These are phyloP conservation scores for Holothuria leucospilota DNA, from an alignment of 53 echinoderm and acorn worm genomes.

Conservation along the genomic window DNA sequence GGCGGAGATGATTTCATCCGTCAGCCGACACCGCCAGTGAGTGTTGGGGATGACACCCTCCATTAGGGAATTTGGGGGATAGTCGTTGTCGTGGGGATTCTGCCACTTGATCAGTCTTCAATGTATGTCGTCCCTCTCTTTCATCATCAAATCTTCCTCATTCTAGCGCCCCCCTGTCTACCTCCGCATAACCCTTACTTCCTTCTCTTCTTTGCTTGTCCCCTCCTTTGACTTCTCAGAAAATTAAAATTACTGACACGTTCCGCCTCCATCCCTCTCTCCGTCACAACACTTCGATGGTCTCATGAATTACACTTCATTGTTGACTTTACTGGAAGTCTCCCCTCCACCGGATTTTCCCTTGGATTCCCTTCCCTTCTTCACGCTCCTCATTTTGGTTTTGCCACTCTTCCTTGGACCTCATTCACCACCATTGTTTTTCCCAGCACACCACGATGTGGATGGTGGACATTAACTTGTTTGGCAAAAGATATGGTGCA, in stretches of 20 bases:
- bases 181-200: background rate
- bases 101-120: no score
- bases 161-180: background rate
- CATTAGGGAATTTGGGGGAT: no score
- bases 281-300: background rate
- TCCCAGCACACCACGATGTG: background rate
- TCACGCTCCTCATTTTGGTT: background rate
- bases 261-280: background rate
- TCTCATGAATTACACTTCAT: background rate
- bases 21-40: background rate
- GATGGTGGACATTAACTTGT: background rate
- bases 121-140: background rate
- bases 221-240: background rate
- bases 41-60: background rate
- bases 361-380: background rate
- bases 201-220: background rate
- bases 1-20: background rate
- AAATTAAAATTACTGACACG: background rate
- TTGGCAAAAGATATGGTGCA: slow-evolving; percentile 10
- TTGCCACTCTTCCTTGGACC: background rate
- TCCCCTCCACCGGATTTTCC: background rate
- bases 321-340: background rate
- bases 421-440: background rate
- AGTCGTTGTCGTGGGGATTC: no score
- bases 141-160: background rate